Conservation (phyloP, 1,140 invertebrate genomes). For the Harpegnathos saltator region DNA sequence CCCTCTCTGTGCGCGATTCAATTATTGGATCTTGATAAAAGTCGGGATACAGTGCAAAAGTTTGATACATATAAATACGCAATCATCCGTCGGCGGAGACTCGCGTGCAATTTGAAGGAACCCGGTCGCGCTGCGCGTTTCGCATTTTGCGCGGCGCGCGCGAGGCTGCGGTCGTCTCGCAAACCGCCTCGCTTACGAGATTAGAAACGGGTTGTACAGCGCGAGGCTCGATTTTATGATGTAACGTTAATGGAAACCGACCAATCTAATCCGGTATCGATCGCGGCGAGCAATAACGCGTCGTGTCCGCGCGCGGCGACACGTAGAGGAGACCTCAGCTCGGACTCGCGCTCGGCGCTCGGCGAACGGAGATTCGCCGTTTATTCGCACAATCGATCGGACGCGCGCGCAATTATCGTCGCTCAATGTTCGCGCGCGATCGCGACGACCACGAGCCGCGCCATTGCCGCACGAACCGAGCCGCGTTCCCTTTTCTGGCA, state of each 20-base stretch:
- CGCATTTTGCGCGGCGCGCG: not conserved
- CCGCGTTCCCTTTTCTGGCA: conserved; percentile 67
- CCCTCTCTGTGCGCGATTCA: not conserved
- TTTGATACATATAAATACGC: not conserved
- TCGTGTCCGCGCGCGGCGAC: not conserved
- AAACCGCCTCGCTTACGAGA: not conserved
- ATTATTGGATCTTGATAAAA: conserved; percentile 15
- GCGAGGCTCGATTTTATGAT: conserved; percentile 8
- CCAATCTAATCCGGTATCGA: not conserved
- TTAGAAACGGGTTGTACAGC: not conserved
- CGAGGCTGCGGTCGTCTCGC: not conserved
- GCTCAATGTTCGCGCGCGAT: too few relatives aligned
- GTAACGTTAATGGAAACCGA: conserved; percentile 21
- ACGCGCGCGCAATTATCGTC: too few relatives aligned
- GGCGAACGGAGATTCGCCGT: too few relatives aligned
- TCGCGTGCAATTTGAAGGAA: too few relatives aligned
- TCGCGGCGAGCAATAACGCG: not conserved
- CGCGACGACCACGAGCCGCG: conserved; percentile 24
- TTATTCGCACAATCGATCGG: too few relatives aligned
- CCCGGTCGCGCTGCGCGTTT: too few relatives aligned
- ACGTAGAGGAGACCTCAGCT: conserved; percentile 37
- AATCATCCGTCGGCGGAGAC: too few relatives aligned
- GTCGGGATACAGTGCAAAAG: not conserved
- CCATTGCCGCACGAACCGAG: too few relatives aligned
- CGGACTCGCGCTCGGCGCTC: too few relatives aligned